phyloP scores from a whole-genome alignment of 2,888 invertebrate genomes.

The Cryptocheilus praepositus region DNA sequence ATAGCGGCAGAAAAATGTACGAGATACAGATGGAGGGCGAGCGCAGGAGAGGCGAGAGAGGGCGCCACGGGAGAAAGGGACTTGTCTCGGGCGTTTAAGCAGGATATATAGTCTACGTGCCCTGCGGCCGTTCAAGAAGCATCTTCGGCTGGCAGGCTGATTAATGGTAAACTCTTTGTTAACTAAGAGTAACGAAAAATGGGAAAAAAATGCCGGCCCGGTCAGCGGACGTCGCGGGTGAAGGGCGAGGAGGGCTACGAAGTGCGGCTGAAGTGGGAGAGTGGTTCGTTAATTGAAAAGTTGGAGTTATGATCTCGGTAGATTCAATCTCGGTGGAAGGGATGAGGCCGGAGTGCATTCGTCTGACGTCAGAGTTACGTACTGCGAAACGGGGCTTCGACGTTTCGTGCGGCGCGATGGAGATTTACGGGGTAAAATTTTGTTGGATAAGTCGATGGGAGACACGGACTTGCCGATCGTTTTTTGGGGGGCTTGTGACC shows the following conservation, averaged over 20 bases:
- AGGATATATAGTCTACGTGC: slow-evolving; percentile 32
- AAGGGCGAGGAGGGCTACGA: background rate
- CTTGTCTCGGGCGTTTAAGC: slow-evolving; percentile 32
- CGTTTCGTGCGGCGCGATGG: too few species aligned
- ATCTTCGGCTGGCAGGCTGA: slow-evolving; percentile 13
- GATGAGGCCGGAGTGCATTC: too few species aligned
- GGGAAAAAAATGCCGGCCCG: background rate
- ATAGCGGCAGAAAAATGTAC: slow-evolving; percentile 15
- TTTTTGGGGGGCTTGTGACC: too few species aligned
- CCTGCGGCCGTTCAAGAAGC: slow-evolving; percentile 22
- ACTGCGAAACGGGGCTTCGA: too few species aligned
- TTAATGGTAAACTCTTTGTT: slow-evolving; percentile 8
- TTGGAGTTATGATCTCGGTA: too few species aligned
- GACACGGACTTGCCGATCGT: too few species aligned
- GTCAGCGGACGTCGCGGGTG: background rate
- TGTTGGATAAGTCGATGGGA: too few species aligned
- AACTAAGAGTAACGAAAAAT: background rate
- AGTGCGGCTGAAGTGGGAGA: background rate
- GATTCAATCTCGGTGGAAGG: too few species aligned
- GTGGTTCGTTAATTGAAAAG: background rate
- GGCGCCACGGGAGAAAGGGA: slow-evolving; percentile 1
- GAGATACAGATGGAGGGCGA: background rate
- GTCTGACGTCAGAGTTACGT: too few species aligned
- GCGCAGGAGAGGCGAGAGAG: slow-evolving; percentile 13
- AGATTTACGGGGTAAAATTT: too few species aligned